Percentiles rank a stretch among this genome's conserved stretches.
These are phyloP conservation scores for Zaprionus camerounensis DNA, from an alignment of 1,140 invertebrate species.

Conservation along the genomic window DNA sequence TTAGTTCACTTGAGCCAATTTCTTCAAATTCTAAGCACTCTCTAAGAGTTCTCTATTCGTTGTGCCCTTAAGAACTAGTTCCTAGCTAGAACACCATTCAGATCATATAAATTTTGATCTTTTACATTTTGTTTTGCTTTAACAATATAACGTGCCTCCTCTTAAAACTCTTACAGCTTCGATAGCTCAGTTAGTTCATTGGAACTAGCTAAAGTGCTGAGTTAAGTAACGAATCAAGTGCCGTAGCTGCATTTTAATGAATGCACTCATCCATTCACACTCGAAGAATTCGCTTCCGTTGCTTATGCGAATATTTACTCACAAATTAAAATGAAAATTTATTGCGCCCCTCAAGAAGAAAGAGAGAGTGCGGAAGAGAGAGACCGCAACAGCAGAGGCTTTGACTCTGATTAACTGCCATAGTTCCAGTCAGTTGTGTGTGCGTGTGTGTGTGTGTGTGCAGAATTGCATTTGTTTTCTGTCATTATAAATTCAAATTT, in stretches of 20 bases:
- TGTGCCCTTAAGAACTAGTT: not conserved
- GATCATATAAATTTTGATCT: not conserved
- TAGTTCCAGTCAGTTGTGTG: slow-evolving; percentile 42
- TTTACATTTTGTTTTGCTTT: not conserved
- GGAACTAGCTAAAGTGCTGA: not conserved
- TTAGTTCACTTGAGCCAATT: no score
- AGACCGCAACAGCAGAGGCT: slow-evolving; percentile 47
- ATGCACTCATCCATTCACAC: slow-evolving; percentile 58
- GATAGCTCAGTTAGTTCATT: not conserved
- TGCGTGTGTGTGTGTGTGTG: slow-evolving; percentile 27
- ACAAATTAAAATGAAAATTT: slow-evolving; percentile 79
- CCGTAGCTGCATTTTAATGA: slow-evolving; percentile 39
- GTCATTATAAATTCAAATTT: slow-evolving; percentile 82
- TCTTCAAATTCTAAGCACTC: no score
- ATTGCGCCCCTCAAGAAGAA: slow-evolving; percentile 53
- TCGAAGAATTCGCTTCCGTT: slow-evolving; percentile 60
- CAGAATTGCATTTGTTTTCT: slow-evolving; percentile 75
- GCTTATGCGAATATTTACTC: slow-evolving; percentile 64
- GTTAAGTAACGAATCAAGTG: slow-evolving; percentile 11
- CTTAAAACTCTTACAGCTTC: not conserved
- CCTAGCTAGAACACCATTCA: not conserved
- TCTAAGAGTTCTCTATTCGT: not conserved
- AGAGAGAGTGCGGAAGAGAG: not conserved
- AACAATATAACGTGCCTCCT: not conserved
- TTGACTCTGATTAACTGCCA: slow-evolving; percentile 79